Base-by-base conservation (phyloP, 2,113 vertebrate species). In the Arothron firmamentum region DNA sequence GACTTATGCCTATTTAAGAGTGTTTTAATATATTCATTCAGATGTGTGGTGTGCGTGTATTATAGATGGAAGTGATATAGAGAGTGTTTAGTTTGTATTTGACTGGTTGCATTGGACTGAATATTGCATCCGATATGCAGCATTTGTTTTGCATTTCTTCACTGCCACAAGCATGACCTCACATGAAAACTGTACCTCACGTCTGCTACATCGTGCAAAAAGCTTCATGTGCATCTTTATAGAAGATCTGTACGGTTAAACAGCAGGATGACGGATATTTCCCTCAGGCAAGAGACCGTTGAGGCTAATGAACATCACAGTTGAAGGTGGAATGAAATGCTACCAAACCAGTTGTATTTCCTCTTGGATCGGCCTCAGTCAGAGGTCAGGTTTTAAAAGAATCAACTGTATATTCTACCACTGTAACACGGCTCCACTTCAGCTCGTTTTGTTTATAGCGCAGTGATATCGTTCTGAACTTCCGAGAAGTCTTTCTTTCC, bases 401-500 rank as follows among this genome's bases (percentile, higher is more conserved):
- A 9, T 38, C 34, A 12, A 3, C 34, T 38, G 34, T 12, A 12
- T 38, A 38, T 38, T 47, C 45, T n/a, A 17, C 8, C 15, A 47
- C 45, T 17, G 4, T 47, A 16, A 47, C 6, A 45, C 14, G 17
- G 17, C 46, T 48, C 46, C 14, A 3, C n/a, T n/a, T 12, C 34
- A 69, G 31, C 71, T 82, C 17, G 42, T 53, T 71, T 85, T 60
- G 77, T 70, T 75, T 87, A 83, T 75, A 77, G 82, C 45, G 62
- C 84, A 78, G 75, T 81, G 79, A 81, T 78, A 78, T 38, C 65
- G 83, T 84, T 86, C 63, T 72, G 82, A 82, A 90, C 88, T 92
- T 91, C 91, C 88, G 69, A 86, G 90, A 92, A 91, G 91, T 91
- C 47, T 70, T 80, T 87, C 82, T 66, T 69, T 85, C 84, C 25